Evolutionary conservation across 2,113 vertebrate genomes (phyloP).

Genomic region (Pao palembangensis): DNA sequence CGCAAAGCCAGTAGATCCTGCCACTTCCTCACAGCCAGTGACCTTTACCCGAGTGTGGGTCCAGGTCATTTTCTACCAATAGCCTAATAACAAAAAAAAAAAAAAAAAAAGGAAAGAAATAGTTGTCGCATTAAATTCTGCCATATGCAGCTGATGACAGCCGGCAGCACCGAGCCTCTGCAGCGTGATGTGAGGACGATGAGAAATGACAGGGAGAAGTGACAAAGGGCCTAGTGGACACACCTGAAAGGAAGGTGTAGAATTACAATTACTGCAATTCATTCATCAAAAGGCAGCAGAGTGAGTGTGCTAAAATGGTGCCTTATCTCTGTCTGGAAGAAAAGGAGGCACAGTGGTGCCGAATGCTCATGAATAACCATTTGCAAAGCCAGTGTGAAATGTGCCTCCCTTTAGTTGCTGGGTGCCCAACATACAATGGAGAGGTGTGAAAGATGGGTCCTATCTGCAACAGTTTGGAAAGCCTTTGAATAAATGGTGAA

Average conservation of each 20-base stretch:
- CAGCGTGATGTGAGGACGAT: constrained; percentile 6
- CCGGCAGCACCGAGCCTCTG: constrained; percentile 29
- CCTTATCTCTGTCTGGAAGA: constrained; percentile 18
- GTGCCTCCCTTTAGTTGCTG: constrained; percentile 17
- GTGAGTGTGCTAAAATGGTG: constrained; percentile 13
- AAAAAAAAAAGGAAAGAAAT: too few relatives aligned
- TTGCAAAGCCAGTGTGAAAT: constrained; percentile 15
- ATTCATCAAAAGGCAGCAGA: constrained; percentile 32
- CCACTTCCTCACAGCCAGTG: constrained; percentile 18
- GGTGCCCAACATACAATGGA: constrained; percentile 41
- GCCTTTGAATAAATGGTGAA: too few relatives aligned
- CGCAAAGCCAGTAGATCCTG: background rate
- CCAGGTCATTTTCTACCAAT: background rate
- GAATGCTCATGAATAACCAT: constrained; percentile 47
- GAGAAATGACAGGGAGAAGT: constrained; percentile 12
- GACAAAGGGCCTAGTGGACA: constrained; percentile 20
- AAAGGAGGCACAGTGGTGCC: background rate
- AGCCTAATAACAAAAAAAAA: constrained; percentile 3
- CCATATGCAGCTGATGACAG: constrained; percentile 1
- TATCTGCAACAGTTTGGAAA: too few relatives aligned
- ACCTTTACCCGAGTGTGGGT: constrained; percentile 23
- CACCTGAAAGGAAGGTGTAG: constrained; percentile 36
- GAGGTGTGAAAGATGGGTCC: constrained; percentile 34
- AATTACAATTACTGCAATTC: constrained; percentile 12
- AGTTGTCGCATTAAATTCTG: constrained; percentile 12